Evolutionary conservation across 2,797 vertebrate genomes (phyloP).

Genomic region (Discoglossus pictus): DNA sequence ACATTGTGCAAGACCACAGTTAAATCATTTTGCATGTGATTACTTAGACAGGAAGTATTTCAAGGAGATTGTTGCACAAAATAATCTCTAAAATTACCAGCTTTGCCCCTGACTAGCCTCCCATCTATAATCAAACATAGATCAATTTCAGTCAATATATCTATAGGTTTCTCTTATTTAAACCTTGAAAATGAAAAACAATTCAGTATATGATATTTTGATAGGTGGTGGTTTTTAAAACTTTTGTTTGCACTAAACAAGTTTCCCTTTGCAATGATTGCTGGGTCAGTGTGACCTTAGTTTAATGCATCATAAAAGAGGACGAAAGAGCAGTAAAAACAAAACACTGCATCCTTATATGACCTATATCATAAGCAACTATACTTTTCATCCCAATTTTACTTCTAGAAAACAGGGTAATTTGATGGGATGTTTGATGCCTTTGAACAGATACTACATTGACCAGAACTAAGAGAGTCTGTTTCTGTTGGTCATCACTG

Average conservation of each 20-base stretch:
- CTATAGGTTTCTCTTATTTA: neutral
- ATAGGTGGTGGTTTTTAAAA: slow-evolving; percentile 2
- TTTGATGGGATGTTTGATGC: no score
- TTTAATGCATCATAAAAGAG: no score
- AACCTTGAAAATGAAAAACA: neutral
- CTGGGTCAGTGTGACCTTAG: slow-evolving; percentile 6
- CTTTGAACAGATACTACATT: no score
- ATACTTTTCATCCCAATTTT: no score
- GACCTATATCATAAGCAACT: no score
- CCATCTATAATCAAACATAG: slow-evolving; percentile 5
- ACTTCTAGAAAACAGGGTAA: no score
- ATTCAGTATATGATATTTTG: slow-evolving; percentile 2
- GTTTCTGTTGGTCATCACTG: no score
- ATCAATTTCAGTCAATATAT: slow-evolving; percentile 4
- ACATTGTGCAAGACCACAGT: slow-evolving; percentile 5
- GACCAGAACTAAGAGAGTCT: no score
- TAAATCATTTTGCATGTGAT: slow-evolving; percentile 14
- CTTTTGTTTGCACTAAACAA: slow-evolving; percentile 7
- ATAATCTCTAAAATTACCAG: neutral
- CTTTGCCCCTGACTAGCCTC: neutral
- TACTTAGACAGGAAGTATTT: no score
- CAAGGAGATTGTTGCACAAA: neutral
- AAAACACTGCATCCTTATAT: no score
- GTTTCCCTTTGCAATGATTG: slow-evolving; percentile 7
- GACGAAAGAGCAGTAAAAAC: no score